Evolutionary conservation across 2,888 invertebrate species (phyloP), one percentile per base, ranked within the genome.

Genomic region (Lucinisca nassula): DNA sequence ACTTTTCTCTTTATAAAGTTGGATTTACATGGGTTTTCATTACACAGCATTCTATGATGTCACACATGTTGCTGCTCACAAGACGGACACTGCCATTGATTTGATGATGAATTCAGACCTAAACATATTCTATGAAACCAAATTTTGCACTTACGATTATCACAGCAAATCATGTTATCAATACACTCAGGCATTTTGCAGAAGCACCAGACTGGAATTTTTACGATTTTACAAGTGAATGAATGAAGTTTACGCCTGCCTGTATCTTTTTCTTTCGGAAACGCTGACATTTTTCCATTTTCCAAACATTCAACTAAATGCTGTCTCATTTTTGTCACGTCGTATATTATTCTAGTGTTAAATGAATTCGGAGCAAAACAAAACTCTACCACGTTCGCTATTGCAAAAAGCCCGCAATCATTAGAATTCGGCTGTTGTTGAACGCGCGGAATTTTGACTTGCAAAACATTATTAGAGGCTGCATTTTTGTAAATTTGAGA

Each of bases 251-350:
- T 37, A 14, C 27, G 17, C 37, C 72, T 37, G n/a, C 37, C 72
- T 37, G 4, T 32, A 35, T 10, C 40, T 32, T 1, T 37, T 72
- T 72, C 72, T 3, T 72, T 72, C 6, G 72, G 72, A 40, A 72
- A 72, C 21, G 37, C 6, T 38, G 72, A 8, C 72, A 72, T 72
- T 4, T 72, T 32, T 37, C 72, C 38, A 30, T 21, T 32, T 72
- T 72, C 72, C n/a, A 72, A 12, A 37, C 72, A 72, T n/a, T 72
- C 17, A n/a, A 72, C 24, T 21, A 72, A 72, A 72, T 72, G 72
- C 17, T 72, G 37, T 40, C 72, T 72, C 72, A 72, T 72, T 72
- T 72, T 72, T 21, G 72, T 35, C n/a, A 37, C 37, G 8, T 2
- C 8, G 72, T 38, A 72, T 8, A 24, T 72, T 72, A 40, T 21